Base-by-base conservation (phyloP, 2,797 vertebrate species). In the Huso huso region DNA sequence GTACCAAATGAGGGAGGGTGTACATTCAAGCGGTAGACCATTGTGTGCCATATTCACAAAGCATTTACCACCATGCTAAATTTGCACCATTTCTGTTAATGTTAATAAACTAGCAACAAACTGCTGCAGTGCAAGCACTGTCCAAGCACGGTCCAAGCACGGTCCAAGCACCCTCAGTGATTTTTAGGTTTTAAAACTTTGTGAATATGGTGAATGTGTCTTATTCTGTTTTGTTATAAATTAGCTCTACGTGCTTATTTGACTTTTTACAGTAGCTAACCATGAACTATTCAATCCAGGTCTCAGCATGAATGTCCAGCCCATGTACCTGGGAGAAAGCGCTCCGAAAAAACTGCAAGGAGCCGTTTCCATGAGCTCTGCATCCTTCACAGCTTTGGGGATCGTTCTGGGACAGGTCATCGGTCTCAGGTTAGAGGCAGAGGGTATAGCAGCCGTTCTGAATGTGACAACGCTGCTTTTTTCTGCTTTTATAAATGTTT, bases 321-420 rank as follows among this genome's bases (percentile, higher is more conserved):
- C 93, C 67, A 95, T 96, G 93, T 96, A 95, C 71, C 89, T 97
- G 78, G 94, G 93, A 51, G 94, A 96, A 79, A 92, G 92, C 10
- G 93, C 93, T 6, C 93, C 94, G 4, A 93, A 88, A 81, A 89
- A 94, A 72, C 78, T 94, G 51, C 82, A 93, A 68, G 94, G 95
- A 48, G 87, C 90, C 0, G 79, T 92, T 70, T 84, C 93, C 10
- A 70, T 94, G 79, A 92, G 91, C 1, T 93, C 91, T 0, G 93
- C 93, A n/a, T 85, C 92, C 0, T 97, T 95, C 71, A 89, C 92
- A 12, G 84, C 93, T 6, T 89, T 95, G 51, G 95, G 94, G 7
- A 79, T 96, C 0, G 79, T 95, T 61, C 67, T 93, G 69, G 93
- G 93, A 48, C 93, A 98, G 74, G 83, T 95, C 61, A 84, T 94